Conservation (phyloP, 2,888 invertebrate genomes). For the Pachycephus smyrnensis region DNA sequence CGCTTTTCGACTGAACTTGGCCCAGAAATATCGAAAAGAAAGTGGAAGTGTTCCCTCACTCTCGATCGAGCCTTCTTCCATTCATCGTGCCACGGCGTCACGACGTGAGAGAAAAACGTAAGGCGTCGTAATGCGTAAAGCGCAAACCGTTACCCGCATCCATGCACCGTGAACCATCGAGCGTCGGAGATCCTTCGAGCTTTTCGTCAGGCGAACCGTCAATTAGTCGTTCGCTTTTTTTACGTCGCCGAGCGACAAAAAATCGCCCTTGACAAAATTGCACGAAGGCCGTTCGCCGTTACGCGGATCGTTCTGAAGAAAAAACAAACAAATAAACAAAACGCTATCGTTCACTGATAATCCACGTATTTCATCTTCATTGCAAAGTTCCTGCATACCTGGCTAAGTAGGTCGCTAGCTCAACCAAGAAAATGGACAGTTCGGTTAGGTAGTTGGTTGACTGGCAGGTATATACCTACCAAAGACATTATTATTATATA, state of each 20-base stretch:
- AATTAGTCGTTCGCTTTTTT: slow-evolving; percentile 2
- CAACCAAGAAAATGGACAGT: slow-evolving; percentile 38
- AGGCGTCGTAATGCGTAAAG: neutral
- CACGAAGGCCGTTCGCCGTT: slow-evolving; percentile 52
- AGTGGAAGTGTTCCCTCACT: slow-evolving; percentile 46
- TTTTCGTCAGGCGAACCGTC: neutral
- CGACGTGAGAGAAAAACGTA: slow-evolving; percentile 1
- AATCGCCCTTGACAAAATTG: slow-evolving; percentile 52
- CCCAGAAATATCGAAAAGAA: slow-evolving; percentile 41
- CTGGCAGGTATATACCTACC: neutral
- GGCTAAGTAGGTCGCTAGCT: slow-evolving; percentile 44
- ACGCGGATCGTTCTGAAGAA: slow-evolving; percentile 33
- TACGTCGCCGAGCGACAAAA: slow-evolving; percentile 8
- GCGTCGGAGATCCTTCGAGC: too few relatives aligned
- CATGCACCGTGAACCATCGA: too few relatives aligned
- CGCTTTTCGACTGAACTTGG: slow-evolving; percentile 49
- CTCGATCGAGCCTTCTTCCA: slow-evolving; percentile 20
- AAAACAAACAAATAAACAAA: neutral
- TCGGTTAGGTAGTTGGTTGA: neutral
- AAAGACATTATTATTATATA: too few relatives aligned
- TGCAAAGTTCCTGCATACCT: slow-evolving; percentile 18
- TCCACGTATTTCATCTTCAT: slow-evolving; percentile 10
- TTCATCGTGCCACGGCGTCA: neutral
- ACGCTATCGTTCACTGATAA: slow-evolving; percentile 47
- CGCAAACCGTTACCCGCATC: too few relatives aligned